Conservation (phyloP, 64 coral and sea anemone species). For the Montipora efflorescens region DNA sequence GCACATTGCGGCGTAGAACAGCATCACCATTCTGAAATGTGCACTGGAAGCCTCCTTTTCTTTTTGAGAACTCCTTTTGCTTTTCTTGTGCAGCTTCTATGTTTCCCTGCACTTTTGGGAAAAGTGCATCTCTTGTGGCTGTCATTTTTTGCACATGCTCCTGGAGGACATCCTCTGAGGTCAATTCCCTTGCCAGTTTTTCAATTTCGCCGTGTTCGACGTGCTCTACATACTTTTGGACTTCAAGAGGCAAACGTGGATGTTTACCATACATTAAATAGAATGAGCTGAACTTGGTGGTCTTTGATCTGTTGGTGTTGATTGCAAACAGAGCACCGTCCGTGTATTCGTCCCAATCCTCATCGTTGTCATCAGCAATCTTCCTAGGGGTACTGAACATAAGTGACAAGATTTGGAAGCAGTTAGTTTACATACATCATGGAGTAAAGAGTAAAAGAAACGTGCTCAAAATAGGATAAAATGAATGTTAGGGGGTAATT, state of each 20-base stretch:
- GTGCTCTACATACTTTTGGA: not conserved
- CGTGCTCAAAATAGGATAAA: too few relatives aligned
- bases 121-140: not conserved
- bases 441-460: too few relatives aligned
- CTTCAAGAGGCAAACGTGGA: slow-evolving; percentile 39
- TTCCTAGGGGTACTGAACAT: too few relatives aligned
- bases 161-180: not conserved
- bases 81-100: slow-evolving; percentile 39
- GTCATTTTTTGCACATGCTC: slow-evolving; percentile 2
- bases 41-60: slow-evolving; percentile 28
- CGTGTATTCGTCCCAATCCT: too few relatives aligned
- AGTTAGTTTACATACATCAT: too few relatives aligned
- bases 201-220: not conserved
- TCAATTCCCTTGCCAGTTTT: not conserved
- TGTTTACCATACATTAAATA: slow-evolving; percentile 46
- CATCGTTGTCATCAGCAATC: too few relatives aligned
- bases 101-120: not conserved
- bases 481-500: too few relatives aligned
- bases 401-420: too few relatives aligned
- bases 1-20: slow-evolving; percentile 26
- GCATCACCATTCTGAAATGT: slow-evolving; percentile 19
- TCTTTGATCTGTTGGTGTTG: not conserved
- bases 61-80: not conserved
- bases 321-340: not conserved
- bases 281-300: not conserved